A percentile compares a stretch with the other conserved stretches of the same genome.
phyloP scores from a whole-genome alignment of 2,888 invertebrate genomes.

The Mesopsocus fuscifrons region DNA sequence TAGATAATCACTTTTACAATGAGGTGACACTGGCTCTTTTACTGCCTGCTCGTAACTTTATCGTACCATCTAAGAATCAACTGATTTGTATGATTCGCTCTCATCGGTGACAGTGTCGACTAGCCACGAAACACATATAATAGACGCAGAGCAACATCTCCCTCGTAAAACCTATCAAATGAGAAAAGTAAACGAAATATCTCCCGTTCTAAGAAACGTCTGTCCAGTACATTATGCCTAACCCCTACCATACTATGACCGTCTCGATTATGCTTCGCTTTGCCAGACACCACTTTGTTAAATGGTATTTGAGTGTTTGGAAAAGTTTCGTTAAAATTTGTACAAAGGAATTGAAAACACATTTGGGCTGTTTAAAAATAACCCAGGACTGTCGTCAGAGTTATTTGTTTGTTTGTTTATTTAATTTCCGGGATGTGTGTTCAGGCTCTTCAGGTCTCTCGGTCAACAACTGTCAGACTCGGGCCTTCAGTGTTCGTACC shows the following conservation, averaged over 20 bases:
- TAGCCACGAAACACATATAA: too few species aligned
- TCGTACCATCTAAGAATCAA: too few species aligned
- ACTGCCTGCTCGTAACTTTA: too few species aligned
- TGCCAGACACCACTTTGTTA: background rate
- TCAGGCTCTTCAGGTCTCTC: background rate
- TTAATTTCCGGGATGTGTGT: conserved; percentile 1
- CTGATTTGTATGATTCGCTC: too few species aligned
- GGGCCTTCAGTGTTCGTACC: too few species aligned
- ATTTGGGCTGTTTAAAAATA: conserved; percentile 10
- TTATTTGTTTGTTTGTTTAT: conserved; percentile 10
- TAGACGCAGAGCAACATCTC: too few species aligned
- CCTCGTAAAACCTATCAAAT: conserved; percentile 7
- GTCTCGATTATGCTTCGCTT: background rate
- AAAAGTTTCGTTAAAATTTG: conserved; percentile 7
- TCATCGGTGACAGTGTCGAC: too few species aligned
- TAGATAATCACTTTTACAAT: too few species aligned
- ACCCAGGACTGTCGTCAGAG: conserved; percentile 4
- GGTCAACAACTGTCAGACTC: background rate
- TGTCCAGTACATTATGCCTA: background rate
- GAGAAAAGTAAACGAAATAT: conserved; percentile 10
- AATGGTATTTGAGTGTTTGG: background rate
- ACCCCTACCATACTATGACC: background rate
- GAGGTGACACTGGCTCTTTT: too few species aligned
- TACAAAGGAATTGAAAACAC: conserved; percentile 9
- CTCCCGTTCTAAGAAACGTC: conserved; percentile 4